Evolutionary conservation across 2,888 invertebrate species (phyloP).

Genomic region (Scrobipalpa atriplicella): DNA sequence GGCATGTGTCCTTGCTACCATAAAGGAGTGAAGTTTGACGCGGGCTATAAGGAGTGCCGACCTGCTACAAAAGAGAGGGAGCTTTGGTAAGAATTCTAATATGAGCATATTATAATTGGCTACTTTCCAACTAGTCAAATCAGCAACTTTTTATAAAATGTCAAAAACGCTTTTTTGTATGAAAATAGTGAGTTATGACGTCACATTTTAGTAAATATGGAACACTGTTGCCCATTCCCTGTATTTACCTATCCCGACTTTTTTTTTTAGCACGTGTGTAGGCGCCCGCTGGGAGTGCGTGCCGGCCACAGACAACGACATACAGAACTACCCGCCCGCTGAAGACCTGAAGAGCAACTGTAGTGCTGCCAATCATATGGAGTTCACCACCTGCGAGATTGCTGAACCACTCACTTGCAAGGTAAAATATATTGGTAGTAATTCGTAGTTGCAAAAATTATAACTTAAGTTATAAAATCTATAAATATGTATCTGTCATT

Average conservation of each 20-base stretch:
- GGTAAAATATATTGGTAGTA: conserved; percentile 65
- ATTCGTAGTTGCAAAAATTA: too few species aligned
- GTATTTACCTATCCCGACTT: too few species aligned
- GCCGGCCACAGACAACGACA: conserved; percentile 84
- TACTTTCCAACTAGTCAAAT: background rate
- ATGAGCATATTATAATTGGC: background rate
- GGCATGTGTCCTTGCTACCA: conserved; percentile 90
- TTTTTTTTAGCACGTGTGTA: conserved; percentile 81
- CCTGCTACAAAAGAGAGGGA: conserved; percentile 86
- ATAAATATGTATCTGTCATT: too few species aligned
- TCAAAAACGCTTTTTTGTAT: too few species aligned
- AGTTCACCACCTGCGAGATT: conserved; percentile 90
- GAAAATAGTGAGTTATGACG: too few species aligned
- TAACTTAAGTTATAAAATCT: too few species aligned
- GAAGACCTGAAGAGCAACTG: conserved; percentile 86
- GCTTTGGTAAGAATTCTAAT: conserved; percentile 83
- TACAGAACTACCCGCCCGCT: conserved; percentile 85
- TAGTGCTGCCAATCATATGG: conserved; percentile 84
- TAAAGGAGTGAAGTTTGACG: conserved; percentile 87
- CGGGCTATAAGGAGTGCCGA: conserved; percentile 90
- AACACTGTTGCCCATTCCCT: too few species aligned
- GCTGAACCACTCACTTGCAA: conserved; percentile 91
- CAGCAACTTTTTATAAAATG: too few species aligned
- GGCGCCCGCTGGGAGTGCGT: conserved; percentile 89
- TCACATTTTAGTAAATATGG: too few species aligned